Evolutionary conservation across 2,113 vertebrate species (phyloP), one percentile per base, ranked within the genome.

Genomic region (Bambusicola thoracicus): DNA sequence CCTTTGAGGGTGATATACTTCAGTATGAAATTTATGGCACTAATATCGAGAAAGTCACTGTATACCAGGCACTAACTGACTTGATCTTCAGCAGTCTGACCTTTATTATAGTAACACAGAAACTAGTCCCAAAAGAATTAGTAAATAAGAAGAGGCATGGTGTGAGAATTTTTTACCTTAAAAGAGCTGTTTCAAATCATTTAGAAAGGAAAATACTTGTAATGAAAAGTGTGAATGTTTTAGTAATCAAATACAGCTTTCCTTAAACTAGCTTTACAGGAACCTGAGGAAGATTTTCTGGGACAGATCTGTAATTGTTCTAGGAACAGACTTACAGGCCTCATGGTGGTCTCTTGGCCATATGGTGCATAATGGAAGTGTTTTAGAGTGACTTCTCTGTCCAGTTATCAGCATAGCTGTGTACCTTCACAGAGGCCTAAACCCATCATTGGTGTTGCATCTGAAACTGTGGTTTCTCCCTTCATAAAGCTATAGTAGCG

Each of bases 211-310:
- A 7, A 63, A 32, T 46, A 40, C 29, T 89, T 85, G 11, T 6
- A 74, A 53, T 67, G 12, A 68, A 63, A 89, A 72, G 3, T 49
- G 19, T 78, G 41, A 85, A 3, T 10, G 53, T 91, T 91, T 75
- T 58, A 80, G 41, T 74, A 40, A 75, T 67, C 38, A 63, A 9
- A 73, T 3, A 2, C 15, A 29, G 1, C 22, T 76, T 87, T 46
- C 36, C 85, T 83, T 76, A 40, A 85, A 61, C 9, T 38, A n/a
- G 40, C 29, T 93, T 85, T 93, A 10, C 53, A 56, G 56, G n/a
- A 38, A 19, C 13, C 36, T 63, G 27, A 48, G 25, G 8, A 51
- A 43, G 22, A 68, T 4, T 13, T 70, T 94, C 70, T 65, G 48
- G 7, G 76, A 13, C 20, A 16, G 4, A 61, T 85, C 24, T 80